Base-by-base conservation (phyloP, 2,888 invertebrate species). In the Electrophaes corylata region DNA sequence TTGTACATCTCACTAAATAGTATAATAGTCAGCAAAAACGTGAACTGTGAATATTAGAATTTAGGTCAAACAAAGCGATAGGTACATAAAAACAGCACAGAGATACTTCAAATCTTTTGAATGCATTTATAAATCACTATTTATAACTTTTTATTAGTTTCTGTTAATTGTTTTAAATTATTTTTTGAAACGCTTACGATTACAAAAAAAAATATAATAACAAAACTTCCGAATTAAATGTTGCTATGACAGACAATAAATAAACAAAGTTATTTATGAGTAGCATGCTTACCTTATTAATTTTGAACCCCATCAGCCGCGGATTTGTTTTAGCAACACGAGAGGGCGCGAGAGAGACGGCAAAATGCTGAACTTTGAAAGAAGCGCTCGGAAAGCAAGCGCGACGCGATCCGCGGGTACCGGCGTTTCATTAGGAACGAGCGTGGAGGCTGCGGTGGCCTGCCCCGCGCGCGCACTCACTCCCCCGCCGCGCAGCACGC, bases 391-490 rank as follows among this genome's bases (percentile, higher is more conserved):
- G 75, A 78, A 76, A 77, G 78, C 78, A 83, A 81, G 83, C 86
- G 86, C 88, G 80, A 83, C 88, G 86, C 87, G 81, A 84, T 82
- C 86, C 88, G 86, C 88, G 88, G 87, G 81, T 83, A 87, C 87
- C 89, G 87, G 83, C 90, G 89, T 84, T 88, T 91, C 90, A 89
- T 89, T 89, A 89, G 85, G 81, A 83, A 81, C 81, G 80, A 84
- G 81, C 88, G 75, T 86, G 89, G 88, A 88, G 79, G 86, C 89
- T 88, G 88, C 78, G 82, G 74, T 72, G 78, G 76, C 75, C 77
- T 72, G 75, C 74, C 72, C 72, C 75, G 79, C 82, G 80, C 76
- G 75, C 64, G 69, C 72, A 39, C 75, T 51, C 69, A 64, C 61
- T 19, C 64, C 62, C 68, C 64, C 54, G 43, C 40, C 48, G 45